Evolutionary conservation across 2,888 invertebrate genomes (phyloP), one percentile per base, ranked within the genome.

Genomic region (Blomia tropicalis): DNA sequence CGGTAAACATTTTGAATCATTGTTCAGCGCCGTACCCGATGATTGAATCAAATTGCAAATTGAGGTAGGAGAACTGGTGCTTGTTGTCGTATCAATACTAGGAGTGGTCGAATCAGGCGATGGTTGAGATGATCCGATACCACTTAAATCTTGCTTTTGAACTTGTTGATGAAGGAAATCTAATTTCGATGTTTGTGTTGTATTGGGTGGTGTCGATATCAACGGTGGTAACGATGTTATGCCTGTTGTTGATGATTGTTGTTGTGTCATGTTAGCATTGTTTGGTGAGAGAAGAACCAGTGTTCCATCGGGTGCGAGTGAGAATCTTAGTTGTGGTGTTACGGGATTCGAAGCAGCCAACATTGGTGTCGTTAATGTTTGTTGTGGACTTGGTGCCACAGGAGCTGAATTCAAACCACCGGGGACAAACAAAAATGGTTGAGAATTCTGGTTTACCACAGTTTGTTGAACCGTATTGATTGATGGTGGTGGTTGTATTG

Each of bases 251-350:
- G n/a, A n/a, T 23, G 23, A 4, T 58, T 22, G 32, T 22, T 14
- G 23, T 36, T 23, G 22, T 22, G 29, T 17, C n/a, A n/a, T n/a
- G n/a, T n/a, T n/a, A 4, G 60, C 17, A 27, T 47, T 47, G 29
- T 31, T 56, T 56, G 56, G 51, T 25, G 67, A 63, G 43, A 69
- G 70, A 32, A 70, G 58, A 23, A 68, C 67, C 7, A 70, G 64
- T 60, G 68, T 69, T 3, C 70, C 70, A 63, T 70, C 70, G 29
- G 67, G 69, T 27, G 67, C 65, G 17, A 70, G 54, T 5, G 70
- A 64, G 29, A 70, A 36, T 59, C 69, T 69, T 27, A 70, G 23
- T 58, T 68, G 70, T 36, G 66, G 66, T 25, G 63, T 58, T 54
- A 22, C 44, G 43, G 58, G 22, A 25, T 27, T 23, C 59, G 43